phyloP scores from a whole-genome alignment of 2,113 vertebrate genomes.

The Elaphurus davidianus region DNA sequence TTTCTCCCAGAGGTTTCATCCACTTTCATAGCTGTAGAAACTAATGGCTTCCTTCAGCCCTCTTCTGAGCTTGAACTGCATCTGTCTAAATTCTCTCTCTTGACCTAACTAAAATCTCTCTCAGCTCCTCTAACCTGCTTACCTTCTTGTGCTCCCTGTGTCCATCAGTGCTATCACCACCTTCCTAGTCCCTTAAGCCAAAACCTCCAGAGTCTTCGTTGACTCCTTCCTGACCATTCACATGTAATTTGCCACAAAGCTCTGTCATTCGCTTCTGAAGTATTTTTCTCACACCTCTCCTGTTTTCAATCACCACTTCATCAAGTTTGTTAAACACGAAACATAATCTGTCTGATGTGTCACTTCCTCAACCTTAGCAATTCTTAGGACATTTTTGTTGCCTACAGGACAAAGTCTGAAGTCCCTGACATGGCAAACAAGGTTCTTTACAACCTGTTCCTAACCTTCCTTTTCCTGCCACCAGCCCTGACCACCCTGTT shows the following conservation, averaged over 20 bases:
- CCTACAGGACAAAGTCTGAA: slow-evolving; percentile 20
- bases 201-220: not conserved
- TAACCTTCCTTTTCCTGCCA: not conserved
- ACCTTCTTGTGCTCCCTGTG: not conserved
- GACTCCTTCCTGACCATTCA: not conserved
- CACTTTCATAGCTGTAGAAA: not conserved
- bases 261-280: not conserved
- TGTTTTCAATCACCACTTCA: not conserved
- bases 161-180: not conserved
- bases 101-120: not conserved
- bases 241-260: not conserved
- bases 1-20: not conserved
- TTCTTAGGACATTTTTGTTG: slow-evolving; percentile 30
- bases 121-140: not conserved
- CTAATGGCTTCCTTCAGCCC: not conserved
- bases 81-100: not conserved
- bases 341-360: not conserved
- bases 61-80: not conserved
- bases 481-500: not conserved
- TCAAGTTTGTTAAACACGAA: slow-evolving; percentile 1
- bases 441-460: slow-evolving; percentile 9
- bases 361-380: not conserved
- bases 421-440: not conserved
- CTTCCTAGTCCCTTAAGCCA: not conserved
- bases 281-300: not conserved